Percentiles rank a stretch among this genome's conserved stretches.
phyloP scores from a whole-genome alignment of 2,797 vertebrate genomes.

The Orientallactaga sibirica region DNA sequence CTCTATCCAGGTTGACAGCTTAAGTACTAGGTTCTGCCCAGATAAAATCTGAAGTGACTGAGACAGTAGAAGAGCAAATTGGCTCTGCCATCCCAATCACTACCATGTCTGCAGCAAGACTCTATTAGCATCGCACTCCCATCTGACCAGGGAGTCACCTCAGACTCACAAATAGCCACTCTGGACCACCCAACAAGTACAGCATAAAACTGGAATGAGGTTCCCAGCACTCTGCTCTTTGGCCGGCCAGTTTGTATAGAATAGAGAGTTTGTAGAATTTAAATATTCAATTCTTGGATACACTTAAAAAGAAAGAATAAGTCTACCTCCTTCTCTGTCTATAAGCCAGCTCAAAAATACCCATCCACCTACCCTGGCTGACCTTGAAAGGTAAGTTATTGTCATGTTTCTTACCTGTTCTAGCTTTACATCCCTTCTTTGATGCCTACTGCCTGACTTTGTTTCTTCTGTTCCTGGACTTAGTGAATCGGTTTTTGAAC shows the following conservation, averaged over 20 bases:
- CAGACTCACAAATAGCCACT: neutral
- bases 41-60: conserved; percentile 66
- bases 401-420: neutral
- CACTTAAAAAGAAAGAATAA: neutral
- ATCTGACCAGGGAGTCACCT: neutral
- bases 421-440: neutral
- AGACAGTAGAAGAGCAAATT: conserved; percentile 64
- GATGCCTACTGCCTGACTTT: neutral
- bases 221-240: conserved; percentile 1
- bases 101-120: conserved; percentile 37
- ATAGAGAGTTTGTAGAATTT: neutral
- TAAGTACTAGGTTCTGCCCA: conserved; percentile 66
- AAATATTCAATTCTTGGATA: neutral
- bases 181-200: neutral
- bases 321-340: conserved; percentile 6
- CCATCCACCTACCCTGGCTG: neutral
- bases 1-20: conserved; percentile 70
- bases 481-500: conserved; percentile 14
- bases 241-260: neutral
- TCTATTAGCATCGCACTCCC: conserved; percentile 1
- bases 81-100: conserved; percentile 65
- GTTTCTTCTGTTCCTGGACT: conserved; percentile 1
- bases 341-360: neutral
- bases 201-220: neutral
- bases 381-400: neutral